Evolutionary conservation across 2,888 invertebrate species (phyloP).

Genomic region (Cepaea hortensis): DNA sequence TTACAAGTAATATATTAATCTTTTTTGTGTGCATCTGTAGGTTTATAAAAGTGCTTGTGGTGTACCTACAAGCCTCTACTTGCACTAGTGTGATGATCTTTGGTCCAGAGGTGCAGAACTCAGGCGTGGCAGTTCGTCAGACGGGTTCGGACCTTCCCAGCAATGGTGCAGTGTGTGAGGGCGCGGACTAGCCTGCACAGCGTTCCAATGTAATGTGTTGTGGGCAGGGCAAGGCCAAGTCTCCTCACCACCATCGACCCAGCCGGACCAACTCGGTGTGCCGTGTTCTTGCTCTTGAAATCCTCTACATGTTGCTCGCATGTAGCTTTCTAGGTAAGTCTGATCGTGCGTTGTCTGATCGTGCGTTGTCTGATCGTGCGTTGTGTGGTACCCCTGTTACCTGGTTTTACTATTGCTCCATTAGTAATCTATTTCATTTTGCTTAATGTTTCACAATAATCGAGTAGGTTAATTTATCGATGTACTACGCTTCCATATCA

Average conservation of each 20-base stretch:
- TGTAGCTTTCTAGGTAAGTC: constrained; percentile 38
- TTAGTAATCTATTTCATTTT: not conserved
- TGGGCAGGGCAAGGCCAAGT: constrained; percentile 25
- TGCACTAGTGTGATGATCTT: constrained; percentile 11
- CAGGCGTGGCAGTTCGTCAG: not conserved
- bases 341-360: not conserved
- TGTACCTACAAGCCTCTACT: not conserved
- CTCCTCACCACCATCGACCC: constrained; percentile 13
- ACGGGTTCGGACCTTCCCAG: constrained; percentile 9
- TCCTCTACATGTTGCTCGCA: constrained; percentile 33
- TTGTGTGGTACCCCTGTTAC: not conserved
- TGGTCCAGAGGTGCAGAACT: not conserved
- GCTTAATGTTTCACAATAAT: not conserved
- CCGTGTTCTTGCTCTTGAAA: constrained; percentile 30
- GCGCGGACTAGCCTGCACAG: constrained; percentile 11
- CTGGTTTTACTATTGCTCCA: not conserved
- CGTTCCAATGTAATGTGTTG: constrained; percentile 47
- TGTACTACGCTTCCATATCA: not conserved
- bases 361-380: not conserved
- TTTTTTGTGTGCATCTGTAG: too few species aligned
- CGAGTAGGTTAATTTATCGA: not conserved
- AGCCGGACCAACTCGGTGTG: not conserved
- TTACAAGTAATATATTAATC: too few species aligned
- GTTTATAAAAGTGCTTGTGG: not conserved
- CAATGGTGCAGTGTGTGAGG: constrained; percentile 42